Evolutionary conservation across 2,113 vertebrate genomes (phyloP), one percentile per base, ranked within the genome.

Genomic region (Dendropsophus ebraccatus): DNA sequence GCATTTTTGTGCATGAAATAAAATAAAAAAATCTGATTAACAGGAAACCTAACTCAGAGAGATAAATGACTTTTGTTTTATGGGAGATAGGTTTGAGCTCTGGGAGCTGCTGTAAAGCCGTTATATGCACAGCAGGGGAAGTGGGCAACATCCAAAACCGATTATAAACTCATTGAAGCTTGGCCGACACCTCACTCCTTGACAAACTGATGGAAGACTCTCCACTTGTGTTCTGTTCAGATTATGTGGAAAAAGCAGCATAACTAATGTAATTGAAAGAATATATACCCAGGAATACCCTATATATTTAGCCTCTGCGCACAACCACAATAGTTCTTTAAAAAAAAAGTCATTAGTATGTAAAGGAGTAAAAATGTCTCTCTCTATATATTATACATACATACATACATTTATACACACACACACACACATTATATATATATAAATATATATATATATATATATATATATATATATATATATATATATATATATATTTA

Each of bases 101-200:
- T 74, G 52, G 70, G 69, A 60, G 74, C 69, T 25, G 65, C 82
- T 72, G 65, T 54, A 35, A 83, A 35, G 52, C 82, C 23, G 14
- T 65, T 65, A 56, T 49, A 16, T 28, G 16, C 76, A 85, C 62
- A 67, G 84, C 84, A 79, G 84, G 60, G 60, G 62, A 84, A 49
- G 56, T 77, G 73, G 73, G 73, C 41, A 45, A 67, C 28, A 77
- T 84, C 83, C 83, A 84, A 77, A 62, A 77, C 28, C 21, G 70
- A 84, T 84, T 84, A 84, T 76, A 67, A 84, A 77, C 58, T 49
- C 72, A 84, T 84, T 84, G 72, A 65, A 76, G 52, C 70, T 77
- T 84, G 83, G 83, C 83, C 72, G 73, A 47, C 72, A 75, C 41
- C 28, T 62, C 65, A 32, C 25, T 84, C 73, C 37, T 60, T 77